Percentiles rank a stretch among this genome's conserved stretches.
These are phyloP conservation scores for Zaprionus tsacasi DNA, from an alignment of 1,140 invertebrate species.

Conservation along the genomic window DNA sequence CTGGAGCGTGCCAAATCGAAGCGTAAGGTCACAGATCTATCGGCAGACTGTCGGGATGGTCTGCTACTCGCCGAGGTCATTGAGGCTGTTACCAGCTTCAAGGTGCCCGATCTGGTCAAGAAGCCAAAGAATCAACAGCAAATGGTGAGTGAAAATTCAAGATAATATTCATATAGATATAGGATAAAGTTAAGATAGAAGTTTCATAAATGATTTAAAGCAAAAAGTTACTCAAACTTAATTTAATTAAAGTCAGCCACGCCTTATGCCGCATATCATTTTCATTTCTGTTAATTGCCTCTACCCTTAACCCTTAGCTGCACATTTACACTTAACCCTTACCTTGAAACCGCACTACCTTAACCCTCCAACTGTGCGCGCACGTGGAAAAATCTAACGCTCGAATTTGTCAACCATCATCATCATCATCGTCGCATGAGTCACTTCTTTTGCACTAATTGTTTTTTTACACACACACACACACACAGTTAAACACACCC, in stretches of 20 bases:
- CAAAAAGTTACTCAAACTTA: not conserved
- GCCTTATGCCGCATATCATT: not conserved
- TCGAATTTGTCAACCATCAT: conserved; percentile 50
- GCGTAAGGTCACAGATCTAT: conserved; percentile 92
- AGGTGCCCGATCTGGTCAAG: conserved; percentile 93
- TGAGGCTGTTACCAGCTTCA: conserved; percentile 96
- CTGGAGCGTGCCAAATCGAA: conserved; percentile 95
- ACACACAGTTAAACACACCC: conserved; percentile 5
- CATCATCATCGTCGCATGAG: conserved; percentile 46
- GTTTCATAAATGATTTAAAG: not conserved
- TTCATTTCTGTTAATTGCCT: conserved; percentile 17
- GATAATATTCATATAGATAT: not conserved
- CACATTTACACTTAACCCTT: conserved; percentile 6
- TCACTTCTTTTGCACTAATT: conserved; percentile 72
- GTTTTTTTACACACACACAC: conserved; percentile 49
- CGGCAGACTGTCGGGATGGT: conserved; percentile 95
- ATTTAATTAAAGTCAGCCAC: not conserved
- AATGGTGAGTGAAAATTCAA: conserved; percentile 90
- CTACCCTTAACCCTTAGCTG: conserved; percentile 14
- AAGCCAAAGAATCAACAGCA: conserved; percentile 95
- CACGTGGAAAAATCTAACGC: conserved; percentile 66
- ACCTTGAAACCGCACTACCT: not conserved
- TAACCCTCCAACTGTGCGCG: conserved; percentile 14
- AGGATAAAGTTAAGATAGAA: not conserved
- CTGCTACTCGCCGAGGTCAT: conserved; percentile 95